Conservation (phyloP, 2,113 vertebrate genomes). For the Tretioscincus oriximinensis region DNA sequence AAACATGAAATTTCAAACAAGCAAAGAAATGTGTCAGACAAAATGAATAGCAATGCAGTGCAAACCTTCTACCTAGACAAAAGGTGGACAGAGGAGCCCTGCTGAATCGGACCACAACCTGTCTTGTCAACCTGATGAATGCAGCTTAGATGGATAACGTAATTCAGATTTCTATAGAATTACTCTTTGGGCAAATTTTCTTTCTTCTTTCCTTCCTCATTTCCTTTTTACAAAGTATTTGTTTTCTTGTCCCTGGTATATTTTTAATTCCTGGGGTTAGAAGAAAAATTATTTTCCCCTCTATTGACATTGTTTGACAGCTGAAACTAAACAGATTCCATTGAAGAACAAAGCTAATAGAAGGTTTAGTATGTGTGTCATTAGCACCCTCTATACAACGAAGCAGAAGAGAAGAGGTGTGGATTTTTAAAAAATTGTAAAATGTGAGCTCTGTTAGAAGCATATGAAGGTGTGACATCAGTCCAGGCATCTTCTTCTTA, state of each 20-base stretch:
- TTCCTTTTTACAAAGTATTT: conserved; percentile 34
- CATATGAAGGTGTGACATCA: conserved; percentile 74
- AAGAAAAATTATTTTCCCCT: conserved; percentile 56
- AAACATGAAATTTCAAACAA: not conserved
- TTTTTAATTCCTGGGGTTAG: conserved; percentile 72
- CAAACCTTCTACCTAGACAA: not conserved
- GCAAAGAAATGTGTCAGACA: not conserved
- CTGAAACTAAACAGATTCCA: conserved; percentile 86
- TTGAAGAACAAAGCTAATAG: conserved; percentile 85
- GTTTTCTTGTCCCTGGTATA: conserved; percentile 58
- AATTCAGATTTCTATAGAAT: conserved; percentile 48
- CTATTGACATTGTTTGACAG: conserved; percentile 72
- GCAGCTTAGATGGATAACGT: not conserved
- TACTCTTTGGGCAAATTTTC: conserved; percentile 34
- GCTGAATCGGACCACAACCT: too few species aligned
- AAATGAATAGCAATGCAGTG: not conserved
- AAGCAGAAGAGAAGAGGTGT: conserved; percentile 77
- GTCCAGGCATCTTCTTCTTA: conserved; percentile 76
- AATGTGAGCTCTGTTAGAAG: conserved; percentile 77
- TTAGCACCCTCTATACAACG: conserved; percentile 87
- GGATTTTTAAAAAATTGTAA: conserved; percentile 81
- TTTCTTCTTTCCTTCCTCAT: too few species aligned
- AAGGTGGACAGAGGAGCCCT: too few species aligned
- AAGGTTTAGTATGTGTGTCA: conserved; percentile 86
- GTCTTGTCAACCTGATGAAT: not conserved